Base-by-base conservation (phyloP, 1,140 invertebrate species). In the Pseudobourletiella spinata region DNA sequence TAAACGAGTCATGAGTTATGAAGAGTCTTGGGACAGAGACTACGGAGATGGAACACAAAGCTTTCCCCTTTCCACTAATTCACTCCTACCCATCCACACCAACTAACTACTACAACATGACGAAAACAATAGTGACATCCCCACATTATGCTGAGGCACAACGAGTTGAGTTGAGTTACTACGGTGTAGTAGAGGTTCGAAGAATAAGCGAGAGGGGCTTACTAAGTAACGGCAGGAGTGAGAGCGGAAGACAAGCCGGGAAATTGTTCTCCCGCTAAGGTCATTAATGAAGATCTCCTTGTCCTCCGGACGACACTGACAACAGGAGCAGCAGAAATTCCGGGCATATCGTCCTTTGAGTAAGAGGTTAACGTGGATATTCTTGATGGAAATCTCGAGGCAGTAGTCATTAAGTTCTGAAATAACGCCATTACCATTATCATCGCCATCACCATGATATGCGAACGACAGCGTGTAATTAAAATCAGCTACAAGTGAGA, bases 211-310 rank as follows among this genome's bases (percentile, higher is more conserved):
- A 39, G 8, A n/a, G 32, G 32, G 32, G n/a, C 48, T 51, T 51
- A 51, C 48, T 11, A 51, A 51, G 28, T 26, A 51, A 25, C 24
- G 20, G 22, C 48, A 51, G 25, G 48, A 3, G 11, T 51, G 22
- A 8, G 48, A 51, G 22, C 24, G 48, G n/a, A 51, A 51, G 2
- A 51, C 48, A 3, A 51, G 48, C 15, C 48, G 48, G 28, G 48
- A 51, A 25, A 51, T 25, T 14, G 8, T 51, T 26, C 48, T 3
- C 6, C 28, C 14, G n/a, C 28, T 51, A 22, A 51, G n/a, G 24
- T 51, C 48, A 51, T 51, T 51, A 26, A 51, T 51, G 48, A 51
- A 51, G 28, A 51, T 26, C n/a, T 51, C 48, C 28, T 51, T 51
- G 48, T 51, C 25, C 28, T 51, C 48, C 6, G 44, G 44, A 6